Evolutionary conservation across 1,140 invertebrate genomes (phyloP), one percentile per base, ranked within the genome.

Genomic region (Hycleus phaleratus): DNA sequence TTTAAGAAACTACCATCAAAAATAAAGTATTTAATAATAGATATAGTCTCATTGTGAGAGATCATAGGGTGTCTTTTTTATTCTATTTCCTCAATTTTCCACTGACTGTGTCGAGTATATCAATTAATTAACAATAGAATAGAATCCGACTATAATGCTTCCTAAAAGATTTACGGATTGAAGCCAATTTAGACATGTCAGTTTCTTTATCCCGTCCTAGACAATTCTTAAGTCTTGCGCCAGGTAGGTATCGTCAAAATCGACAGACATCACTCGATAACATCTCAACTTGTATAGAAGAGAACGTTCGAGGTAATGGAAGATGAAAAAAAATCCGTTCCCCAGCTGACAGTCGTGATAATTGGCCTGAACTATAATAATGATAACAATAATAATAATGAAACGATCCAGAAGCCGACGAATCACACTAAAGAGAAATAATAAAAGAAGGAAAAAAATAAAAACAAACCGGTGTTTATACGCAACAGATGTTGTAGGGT

Each of bases 101-200:
- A 3, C 7, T 1, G 32, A 32, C 32, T 32, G 44, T 43, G 43
- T n/a, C 26, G 51, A 56, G 59, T 54, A 61, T 59, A 47, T 52
- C 64, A 60, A 66, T 66, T 66, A 66, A 61, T 61, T 50, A 63
- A 63, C 59, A 61, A 63, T 64, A 56, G 39, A 58, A 58, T 53
- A 62, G 62, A 64, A 59, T 50, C 38, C 50, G 56, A 54, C 56
- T 57, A 60, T 49, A 56, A 57, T 49, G 45, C 59, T 63, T 60
- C 44, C 46, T 62, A 55, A 51, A 50, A 57, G 59, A 59, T 32
- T 64, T 62, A 58, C 56, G 58, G 57, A 60, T 61, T 58, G 60
- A 49, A 61, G 46, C 57, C 63, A 64, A 64, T 64, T 64, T 64
- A 46, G 49, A 51, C 46, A 54, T 54, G 60, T 62, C 60, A 61